phyloP scores from a whole-genome alignment of 2,113 vertebrate genomes.

The Acrocephalus arundinaceus region DNA sequence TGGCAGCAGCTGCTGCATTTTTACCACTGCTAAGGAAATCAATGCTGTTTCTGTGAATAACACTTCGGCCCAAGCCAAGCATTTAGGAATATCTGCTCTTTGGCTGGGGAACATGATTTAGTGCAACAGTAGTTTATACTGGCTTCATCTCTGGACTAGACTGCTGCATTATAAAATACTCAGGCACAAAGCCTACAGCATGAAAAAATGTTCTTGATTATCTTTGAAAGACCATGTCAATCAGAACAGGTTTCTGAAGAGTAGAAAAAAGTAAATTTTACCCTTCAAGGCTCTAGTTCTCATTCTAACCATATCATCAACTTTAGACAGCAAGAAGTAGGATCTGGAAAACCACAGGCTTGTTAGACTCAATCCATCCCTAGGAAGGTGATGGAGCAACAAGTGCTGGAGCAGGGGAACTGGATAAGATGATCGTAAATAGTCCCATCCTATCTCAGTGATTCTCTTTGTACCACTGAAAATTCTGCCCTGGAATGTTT shows the following conservation, averaged over 20 bases:
- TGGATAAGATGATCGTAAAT: not conserved
- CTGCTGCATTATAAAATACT: not conserved
- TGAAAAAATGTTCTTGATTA: not conserved
- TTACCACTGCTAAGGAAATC: not conserved
- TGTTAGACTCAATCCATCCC: rapidly evolving
- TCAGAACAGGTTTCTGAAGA: not conserved
- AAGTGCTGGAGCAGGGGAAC: not conserved
- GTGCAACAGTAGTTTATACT: not conserved
- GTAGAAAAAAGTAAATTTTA: not conserved
- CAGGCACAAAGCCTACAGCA: not conserved
- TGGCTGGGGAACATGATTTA: not conserved
- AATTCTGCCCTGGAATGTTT: not conserved
- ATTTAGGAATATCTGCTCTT: not conserved
- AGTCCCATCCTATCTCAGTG: not conserved
- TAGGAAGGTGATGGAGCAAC: not conserved
- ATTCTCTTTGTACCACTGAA: not conserved
- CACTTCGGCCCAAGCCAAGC: not conserved
- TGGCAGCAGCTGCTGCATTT: not conserved
- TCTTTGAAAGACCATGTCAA: not conserved
- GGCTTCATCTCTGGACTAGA: not conserved
- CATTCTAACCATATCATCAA: not conserved
- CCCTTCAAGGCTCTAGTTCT: not conserved
- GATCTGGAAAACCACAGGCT: not conserved
- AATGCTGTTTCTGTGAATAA: not conserved
- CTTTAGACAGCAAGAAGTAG: not conserved